Evolutionary conservation across 2,797 vertebrate genomes (phyloP), one percentile per base, ranked within the genome.

Genomic region (Bovichtus diacanthus): DNA sequence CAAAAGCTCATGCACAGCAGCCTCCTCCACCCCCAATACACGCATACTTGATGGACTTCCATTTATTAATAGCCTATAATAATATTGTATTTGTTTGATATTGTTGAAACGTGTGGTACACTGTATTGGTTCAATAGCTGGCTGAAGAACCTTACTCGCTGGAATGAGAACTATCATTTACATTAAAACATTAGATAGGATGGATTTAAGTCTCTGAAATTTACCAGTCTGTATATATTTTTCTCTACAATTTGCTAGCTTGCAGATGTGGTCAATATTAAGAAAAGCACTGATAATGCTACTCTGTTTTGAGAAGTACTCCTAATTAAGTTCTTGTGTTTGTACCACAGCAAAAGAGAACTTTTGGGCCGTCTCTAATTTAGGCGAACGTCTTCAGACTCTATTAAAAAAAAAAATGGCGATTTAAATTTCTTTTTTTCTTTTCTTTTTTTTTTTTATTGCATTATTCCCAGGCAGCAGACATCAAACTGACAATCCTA

Each of bases 11-110:
- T 83, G 68, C 82, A 87, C 78, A 72, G 73, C 76, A 82, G 87
- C 80, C 62, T 82, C 77, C 51, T 73, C 56, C 84, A 39, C 79
- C 80, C 76, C 55, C 12, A 49, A 34, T 23, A 70, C 70, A 82
- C 65, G 54, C 82, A 78, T 84, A 85, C 67, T 83, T 82, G 73
- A 82, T 85, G 80, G 86, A 88, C 86, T 90, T 91, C 86, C 88
- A 89, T 91, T 86, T 78, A 88, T 87, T 68, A 77, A 82, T 88
- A 87, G 80, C 89, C 86, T 89, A 82, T 86, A 87, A 87, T 86
- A 77, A 81, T 83, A 83, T 76, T 70, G 85, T 91, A 87, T 83
- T 88, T 87, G 89, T 93, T 90, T 90, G 85, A 81, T 87, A 85
- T 92, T 88, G 88, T 90, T 84, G 64, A 88, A 68, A 86, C 50